These are phyloP conservation scores for Girardinus metallicus DNA, from an alignment of 2,797 vertebrate species.

Conservation along the genomic window DNA sequence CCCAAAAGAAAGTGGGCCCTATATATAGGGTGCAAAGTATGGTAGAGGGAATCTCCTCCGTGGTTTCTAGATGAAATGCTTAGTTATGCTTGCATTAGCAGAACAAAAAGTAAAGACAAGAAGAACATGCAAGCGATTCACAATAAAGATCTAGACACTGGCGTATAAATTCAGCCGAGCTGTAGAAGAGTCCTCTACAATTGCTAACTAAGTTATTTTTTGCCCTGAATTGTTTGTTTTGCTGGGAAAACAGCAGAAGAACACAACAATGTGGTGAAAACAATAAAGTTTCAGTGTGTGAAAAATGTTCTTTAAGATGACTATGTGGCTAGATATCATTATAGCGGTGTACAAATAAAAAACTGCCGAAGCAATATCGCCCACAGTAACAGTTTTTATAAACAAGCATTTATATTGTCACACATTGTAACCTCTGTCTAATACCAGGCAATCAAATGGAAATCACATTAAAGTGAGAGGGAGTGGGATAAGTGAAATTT, in stretches of 20 bases:
- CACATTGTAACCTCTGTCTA: conserved; percentile 46
- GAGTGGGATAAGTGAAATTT: conserved; percentile 58
- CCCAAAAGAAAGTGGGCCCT: neutral
- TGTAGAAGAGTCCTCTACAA: conserved; percentile 22
- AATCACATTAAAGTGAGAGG: conserved; percentile 65
- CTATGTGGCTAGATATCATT: conserved; percentile 38
- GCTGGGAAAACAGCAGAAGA: conserved; percentile 22
- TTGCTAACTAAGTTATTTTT: conserved; percentile 45
- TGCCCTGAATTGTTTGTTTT: conserved; percentile 23
- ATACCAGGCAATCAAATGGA: conserved; percentile 57
- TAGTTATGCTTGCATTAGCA: neutral
- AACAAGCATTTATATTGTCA: conserved; percentile 65
- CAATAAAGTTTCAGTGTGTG: conserved; percentile 42
- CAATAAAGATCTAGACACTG: conserved; percentile 5
- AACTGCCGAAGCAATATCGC: conserved; percentile 55
- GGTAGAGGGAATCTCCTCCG: neutral
- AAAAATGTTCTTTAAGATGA: conserved; percentile 47
- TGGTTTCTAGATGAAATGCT: neutral
- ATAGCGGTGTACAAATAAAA: conserved; percentile 53
- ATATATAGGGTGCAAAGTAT: neutral
- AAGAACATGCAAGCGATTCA: conserved; percentile 12
- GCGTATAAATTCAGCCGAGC: conserved; percentile 11
- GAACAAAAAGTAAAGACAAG: conserved; percentile 1
- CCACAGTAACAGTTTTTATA: conserved; percentile 58
- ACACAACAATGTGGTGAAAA: conserved; percentile 29